Conservation (phyloP, 2,888 invertebrate species). For the Proisotoma minuta region DNA sequence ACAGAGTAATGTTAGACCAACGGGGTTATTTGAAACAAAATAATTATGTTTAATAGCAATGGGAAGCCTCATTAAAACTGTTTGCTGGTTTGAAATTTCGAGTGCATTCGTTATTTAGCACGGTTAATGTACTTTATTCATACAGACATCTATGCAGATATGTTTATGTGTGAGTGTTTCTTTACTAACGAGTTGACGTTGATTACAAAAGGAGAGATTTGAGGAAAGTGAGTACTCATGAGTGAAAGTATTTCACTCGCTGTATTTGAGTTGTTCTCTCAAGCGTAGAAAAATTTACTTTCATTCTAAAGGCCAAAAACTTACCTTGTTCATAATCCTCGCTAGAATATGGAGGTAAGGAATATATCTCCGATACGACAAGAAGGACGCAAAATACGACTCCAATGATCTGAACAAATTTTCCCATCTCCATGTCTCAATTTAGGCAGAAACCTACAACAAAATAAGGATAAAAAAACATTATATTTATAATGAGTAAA, state of each 20-base stretch:
- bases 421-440: conserved; percentile 38
- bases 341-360: conserved; percentile 36
- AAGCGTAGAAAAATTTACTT: not conserved
- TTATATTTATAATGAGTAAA: not conserved
- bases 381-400: conserved; percentile 41
- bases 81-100: no score
- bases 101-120: no score
- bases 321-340: conserved; percentile 46
- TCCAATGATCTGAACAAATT: conserved; percentile 34
- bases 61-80: no score
- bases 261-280: not conserved
- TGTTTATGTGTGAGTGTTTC: no score
- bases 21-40: no score
- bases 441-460: not conserved
- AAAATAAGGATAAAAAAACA: not conserved
- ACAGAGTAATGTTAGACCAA: no score
- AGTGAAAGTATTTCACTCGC: conserved; percentile 20
- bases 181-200: no score
- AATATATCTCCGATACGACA: conserved; percentile 41
- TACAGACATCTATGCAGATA: no score
- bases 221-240: conserved; percentile 24
- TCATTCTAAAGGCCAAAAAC: not conserved
- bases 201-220: not conserved
- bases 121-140: no score
- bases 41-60: no score